A percentile compares a stretch with the other conserved stretches of the same genome.
Conservation (phyloP, 1,140 invertebrate species). For the Wiebesia pumilae region DNA sequence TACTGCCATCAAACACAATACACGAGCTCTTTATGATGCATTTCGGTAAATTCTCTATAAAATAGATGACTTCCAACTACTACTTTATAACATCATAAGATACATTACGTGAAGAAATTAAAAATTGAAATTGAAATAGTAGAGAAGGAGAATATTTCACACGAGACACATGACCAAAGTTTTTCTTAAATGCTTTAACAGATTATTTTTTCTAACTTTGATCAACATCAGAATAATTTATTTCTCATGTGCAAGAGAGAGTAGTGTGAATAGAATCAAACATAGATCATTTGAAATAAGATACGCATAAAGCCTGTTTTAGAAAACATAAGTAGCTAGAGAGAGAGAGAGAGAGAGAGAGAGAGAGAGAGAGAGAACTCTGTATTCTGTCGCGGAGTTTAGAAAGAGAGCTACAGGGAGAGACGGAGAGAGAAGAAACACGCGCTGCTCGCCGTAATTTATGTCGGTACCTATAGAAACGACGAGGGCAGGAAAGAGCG, state of each 20-base stretch:
- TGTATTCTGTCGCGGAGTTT: slow-evolving; percentile 3
- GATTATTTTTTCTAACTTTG: slow-evolving; percentile 7
- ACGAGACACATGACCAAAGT: not conserved
- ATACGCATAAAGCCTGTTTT: slow-evolving; percentile 14
- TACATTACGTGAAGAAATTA: not conserved
- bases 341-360: not conserved
- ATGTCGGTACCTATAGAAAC: slow-evolving; percentile 61
- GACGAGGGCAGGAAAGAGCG: slow-evolving; percentile 20
- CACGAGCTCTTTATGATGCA: not conserved
- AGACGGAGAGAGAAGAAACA: slow-evolving; percentile 24
- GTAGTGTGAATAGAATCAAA: slow-evolving; percentile 13
- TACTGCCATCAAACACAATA: not conserved
- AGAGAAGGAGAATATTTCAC: not conserved
- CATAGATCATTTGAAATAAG: slow-evolving; percentile 31
- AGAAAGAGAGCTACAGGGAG: not conserved
- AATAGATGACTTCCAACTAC: not conserved
- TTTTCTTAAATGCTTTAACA: slow-evolving; percentile 7
- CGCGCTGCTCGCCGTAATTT: slow-evolving; percentile 62
- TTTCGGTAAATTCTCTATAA: not conserved
- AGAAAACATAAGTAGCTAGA: slow-evolving; percentile 33
- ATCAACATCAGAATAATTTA: slow-evolving; percentile 30
- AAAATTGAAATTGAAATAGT: not conserved
- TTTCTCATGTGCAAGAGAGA: slow-evolving; percentile 6
- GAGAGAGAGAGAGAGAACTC: not conserved
- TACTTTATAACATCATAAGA: not conserved